These are phyloP conservation scores for Taenioides sp. DNA, from an alignment of 2,797 vertebrate species.

Conservation along the genomic window DNA sequence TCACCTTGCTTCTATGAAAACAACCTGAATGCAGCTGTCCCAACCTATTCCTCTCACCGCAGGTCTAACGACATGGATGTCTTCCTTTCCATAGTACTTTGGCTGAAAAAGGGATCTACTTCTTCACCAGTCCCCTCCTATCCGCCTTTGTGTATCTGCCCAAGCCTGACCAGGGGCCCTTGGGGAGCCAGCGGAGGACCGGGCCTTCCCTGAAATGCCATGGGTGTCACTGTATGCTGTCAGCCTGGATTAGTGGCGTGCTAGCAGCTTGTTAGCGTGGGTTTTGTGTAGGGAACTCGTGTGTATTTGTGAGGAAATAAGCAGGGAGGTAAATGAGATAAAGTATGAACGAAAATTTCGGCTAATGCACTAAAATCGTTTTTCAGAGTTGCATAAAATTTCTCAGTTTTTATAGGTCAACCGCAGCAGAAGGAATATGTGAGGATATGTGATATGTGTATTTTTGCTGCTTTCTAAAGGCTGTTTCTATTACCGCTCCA, in stretches of 20 bases:
- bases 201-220: slow-evolving; percentile 75
- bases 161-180: slow-evolving; percentile 62
- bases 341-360: slow-evolving; percentile 38
- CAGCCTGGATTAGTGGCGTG: slow-evolving; percentile 72
- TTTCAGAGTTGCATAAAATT: slow-evolving; percentile 28
- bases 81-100: slow-evolving; percentile 29
- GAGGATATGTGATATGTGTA: neutral
- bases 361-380: slow-evolving; percentile 29
- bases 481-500: slow-evolving; percentile 1
- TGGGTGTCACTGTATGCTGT: slow-evolving; percentile 75
- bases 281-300: slow-evolving; percentile 35
- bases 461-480: slow-evolving; percentile 9
- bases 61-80: slow-evolving; percentile 30
- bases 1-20: neutral
- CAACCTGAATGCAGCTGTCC: neutral
- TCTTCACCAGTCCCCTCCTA: slow-evolving; percentile 44
- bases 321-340: slow-evolving; percentile 26
- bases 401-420: slow-evolving; percentile 43
- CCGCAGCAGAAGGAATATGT: slow-evolving; percentile 13
- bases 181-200: slow-evolving; percentile 61
- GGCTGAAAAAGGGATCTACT: slow-evolving; percentile 45
- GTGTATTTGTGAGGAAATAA: slow-evolving; percentile 35
- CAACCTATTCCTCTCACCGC: slow-evolving; percentile 13
- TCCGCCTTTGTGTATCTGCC: slow-evolving; percentile 60
- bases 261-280: slow-evolving; percentile 60